Conservation (phyloP, 2,888 invertebrate species). For the Rapana venosa region DNA sequence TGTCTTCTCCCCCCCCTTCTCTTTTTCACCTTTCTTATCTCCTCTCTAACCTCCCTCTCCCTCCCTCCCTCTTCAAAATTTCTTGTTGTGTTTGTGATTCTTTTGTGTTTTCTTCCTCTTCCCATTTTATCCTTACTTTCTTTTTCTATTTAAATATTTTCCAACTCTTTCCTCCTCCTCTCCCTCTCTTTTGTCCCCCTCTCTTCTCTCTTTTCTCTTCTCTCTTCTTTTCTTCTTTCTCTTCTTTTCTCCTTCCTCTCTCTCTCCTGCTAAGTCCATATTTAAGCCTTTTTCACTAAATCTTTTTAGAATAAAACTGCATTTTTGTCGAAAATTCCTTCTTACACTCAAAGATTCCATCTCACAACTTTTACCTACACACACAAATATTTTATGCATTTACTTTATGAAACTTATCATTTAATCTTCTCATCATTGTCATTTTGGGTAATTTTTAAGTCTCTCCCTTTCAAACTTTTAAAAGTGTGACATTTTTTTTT, state of each 20-base stretch:
- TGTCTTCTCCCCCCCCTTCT: background rate
- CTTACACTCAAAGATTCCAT: too few species aligned
- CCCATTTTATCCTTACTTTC: background rate
- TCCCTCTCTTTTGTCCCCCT: background rate
- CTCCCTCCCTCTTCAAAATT: background rate
- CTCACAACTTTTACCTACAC: too few species aligned
- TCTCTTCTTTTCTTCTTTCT: background rate
- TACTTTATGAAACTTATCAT: too few species aligned
- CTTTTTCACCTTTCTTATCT: background rate
- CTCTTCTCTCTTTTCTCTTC: background rate
- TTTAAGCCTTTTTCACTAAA: too few species aligned
- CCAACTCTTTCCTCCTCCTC: background rate
- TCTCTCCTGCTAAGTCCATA: background rate
- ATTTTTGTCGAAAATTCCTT: too few species aligned
- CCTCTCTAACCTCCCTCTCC: background rate
- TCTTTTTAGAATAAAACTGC: too few species aligned
- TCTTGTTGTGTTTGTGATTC: too few species aligned
- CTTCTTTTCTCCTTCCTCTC: background rate
- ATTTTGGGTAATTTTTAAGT: too few species aligned
- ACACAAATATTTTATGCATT: too few species aligned
- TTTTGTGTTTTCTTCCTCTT: background rate
- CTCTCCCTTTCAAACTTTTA: too few species aligned
- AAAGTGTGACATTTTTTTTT: too few species aligned
- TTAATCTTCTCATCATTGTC: too few species aligned
- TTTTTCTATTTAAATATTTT: background rate